A percentile compares a stretch with the other conserved stretches of the same genome.
These are phyloP conservation scores for Apis cerana DNA, from an alignment of 1,140 invertebrate species.

Conservation along the genomic window DNA sequence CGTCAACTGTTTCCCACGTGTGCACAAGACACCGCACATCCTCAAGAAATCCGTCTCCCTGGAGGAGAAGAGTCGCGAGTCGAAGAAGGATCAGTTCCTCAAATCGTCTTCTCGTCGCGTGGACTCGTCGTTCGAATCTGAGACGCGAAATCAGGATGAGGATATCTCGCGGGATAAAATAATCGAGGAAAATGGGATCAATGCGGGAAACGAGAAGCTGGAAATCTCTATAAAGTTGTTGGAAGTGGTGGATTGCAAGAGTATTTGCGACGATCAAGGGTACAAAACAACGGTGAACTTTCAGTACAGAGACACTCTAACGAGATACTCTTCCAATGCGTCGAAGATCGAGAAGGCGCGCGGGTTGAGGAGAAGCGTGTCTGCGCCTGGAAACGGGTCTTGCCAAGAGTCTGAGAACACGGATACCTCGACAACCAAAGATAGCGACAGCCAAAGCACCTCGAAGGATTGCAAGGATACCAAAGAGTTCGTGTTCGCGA, in stretches of 20 bases:
- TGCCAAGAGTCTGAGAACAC: not conserved
- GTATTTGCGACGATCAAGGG: slow-evolving; percentile 36
- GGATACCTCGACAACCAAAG: slow-evolving; percentile 30
- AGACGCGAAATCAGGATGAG: no score
- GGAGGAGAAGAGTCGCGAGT: slow-evolving; percentile 32
- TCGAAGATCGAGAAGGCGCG: slow-evolving; percentile 22
- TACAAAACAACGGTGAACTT: slow-evolving; percentile 52
- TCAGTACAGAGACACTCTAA: slow-evolving; percentile 51
- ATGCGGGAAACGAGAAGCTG: not conserved
- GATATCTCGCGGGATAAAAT: not conserved
- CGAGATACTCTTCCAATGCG: slow-evolving; percentile 27
- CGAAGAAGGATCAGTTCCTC: slow-evolving; percentile 42
- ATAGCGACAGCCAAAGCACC: slow-evolving; percentile 10
- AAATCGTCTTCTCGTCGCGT: not conserved
- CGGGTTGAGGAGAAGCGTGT: slow-evolving; percentile 49
- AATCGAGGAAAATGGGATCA: not conserved
- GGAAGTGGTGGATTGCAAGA: slow-evolving; percentile 23
- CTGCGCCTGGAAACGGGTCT: slow-evolving; percentile 50
- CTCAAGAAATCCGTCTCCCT: not conserved
- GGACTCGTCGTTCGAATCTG: not conserved
- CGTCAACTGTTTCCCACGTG: slow-evolving; percentile 26
- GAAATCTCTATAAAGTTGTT: not conserved
- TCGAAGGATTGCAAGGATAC: not conserved
- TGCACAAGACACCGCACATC: slow-evolving; percentile 16
- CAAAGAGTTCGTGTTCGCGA: slow-evolving; percentile 27